Evolutionary conservation across 2,888 invertebrate species (phyloP).

Genomic region (Andrena camellia): DNA sequence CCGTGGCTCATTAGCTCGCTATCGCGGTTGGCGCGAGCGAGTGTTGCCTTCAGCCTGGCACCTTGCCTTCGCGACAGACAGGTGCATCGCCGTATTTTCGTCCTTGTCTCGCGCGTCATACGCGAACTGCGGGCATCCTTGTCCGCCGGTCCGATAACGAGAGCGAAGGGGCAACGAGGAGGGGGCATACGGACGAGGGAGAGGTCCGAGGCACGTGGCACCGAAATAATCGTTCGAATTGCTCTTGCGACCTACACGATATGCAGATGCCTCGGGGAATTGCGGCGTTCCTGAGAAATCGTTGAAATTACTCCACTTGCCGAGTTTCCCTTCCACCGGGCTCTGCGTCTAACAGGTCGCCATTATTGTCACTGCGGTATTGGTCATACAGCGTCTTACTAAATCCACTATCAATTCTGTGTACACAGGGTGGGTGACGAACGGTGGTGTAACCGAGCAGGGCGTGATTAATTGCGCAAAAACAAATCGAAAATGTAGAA

Average conservation of each 20-base stretch:
- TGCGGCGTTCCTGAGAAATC: constrained; percentile 37
- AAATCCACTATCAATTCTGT: too few species aligned
- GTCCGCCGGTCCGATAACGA: constrained; percentile 75
- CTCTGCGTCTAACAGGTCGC: constrained; percentile 1
- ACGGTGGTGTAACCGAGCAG: too few species aligned
- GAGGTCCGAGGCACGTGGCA: constrained; percentile 75
- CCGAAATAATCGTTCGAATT: constrained; percentile 70
- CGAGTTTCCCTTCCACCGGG: constrained; percentile 5
- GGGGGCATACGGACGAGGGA: constrained; percentile 31
- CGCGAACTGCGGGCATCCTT: constrained; percentile 64
- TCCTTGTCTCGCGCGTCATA: constrained; percentile 52
- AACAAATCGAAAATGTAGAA: too few species aligned
- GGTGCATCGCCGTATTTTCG: constrained; percentile 72
- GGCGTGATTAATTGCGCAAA: too few species aligned
- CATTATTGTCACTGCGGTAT: background rate
- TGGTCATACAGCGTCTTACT: too few species aligned
- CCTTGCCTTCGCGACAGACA: constrained; percentile 80
- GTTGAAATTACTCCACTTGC: constrained; percentile 37
- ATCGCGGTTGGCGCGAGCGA: constrained; percentile 80
- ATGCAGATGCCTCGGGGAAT: constrained; percentile 54
- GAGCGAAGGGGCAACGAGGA: constrained; percentile 57
- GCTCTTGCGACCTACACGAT: constrained; percentile 59
- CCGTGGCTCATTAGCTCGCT: constrained; percentile 80
- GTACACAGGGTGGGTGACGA: too few species aligned
- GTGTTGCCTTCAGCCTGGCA: constrained; percentile 71